A percentile compares a stretch with the other conserved stretches of the same genome.
These are phyloP conservation scores for Lanistes nyassanus DNA, from an alignment of 1,140 invertebrate species.

Conservation along the genomic window DNA sequence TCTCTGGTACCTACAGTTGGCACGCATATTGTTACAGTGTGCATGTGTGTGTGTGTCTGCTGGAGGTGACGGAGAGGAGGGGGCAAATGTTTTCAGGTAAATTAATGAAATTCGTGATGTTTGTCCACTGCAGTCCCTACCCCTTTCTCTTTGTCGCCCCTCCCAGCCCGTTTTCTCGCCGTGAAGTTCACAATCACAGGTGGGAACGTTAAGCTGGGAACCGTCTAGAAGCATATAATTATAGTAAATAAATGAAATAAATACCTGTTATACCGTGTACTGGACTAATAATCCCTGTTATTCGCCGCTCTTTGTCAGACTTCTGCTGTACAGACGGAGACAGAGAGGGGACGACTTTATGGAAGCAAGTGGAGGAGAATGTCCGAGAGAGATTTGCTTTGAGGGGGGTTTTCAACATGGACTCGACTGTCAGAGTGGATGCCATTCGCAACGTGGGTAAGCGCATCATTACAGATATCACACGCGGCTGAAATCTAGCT, in stretches of 20 bases:
- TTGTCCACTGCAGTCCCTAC: neutral
- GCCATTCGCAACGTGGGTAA: slow-evolving; percentile 60
- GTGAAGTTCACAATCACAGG: neutral
- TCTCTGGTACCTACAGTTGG: no score
- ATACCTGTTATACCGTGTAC: no score
- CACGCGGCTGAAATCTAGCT: neutral
- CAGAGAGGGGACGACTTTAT: slow-evolving; percentile 41
- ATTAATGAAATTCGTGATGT: neutral
- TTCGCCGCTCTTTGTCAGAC: slow-evolving; percentile 32
- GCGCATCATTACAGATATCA: neutral
- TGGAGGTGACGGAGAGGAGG: neutral
- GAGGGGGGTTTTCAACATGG: slow-evolving; percentile 57
- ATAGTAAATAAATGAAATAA: no score
- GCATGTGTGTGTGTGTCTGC: no score
- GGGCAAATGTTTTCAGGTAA: neutral
- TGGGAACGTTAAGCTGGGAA: neutral
- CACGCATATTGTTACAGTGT: no score
- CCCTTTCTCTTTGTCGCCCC: neutral
- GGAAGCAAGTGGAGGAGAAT: slow-evolving; percentile 48
- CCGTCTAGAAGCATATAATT: neutral
- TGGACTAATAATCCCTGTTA: no score
- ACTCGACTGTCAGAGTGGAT: slow-evolving; percentile 56
- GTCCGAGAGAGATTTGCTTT: slow-evolving; percentile 55
- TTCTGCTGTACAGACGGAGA: slow-evolving; percentile 51
- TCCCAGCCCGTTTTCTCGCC: neutral